Evolutionary conservation across 2,888 invertebrate genomes (phyloP).

Genomic region (Alloscopus bannaensis): DNA sequence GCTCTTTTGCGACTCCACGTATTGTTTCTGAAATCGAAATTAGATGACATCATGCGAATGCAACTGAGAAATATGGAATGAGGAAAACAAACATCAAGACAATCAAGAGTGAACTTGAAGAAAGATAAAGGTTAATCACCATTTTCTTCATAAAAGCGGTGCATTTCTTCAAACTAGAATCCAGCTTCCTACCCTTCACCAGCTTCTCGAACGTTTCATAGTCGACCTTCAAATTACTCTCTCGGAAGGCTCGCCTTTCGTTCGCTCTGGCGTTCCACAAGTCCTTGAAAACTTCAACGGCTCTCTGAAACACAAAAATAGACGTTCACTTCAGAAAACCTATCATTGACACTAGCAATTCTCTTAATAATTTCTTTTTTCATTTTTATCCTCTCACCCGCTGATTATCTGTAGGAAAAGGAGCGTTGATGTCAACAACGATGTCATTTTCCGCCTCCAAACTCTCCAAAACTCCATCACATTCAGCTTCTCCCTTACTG

Average conservation of each 20-base stretch:
- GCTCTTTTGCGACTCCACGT: constrained; percentile 89
- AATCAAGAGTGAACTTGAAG: constrained; percentile 1
- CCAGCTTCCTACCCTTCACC: constrained; percentile 81
- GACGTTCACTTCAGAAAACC: too few species aligned
- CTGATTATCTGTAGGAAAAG: constrained; percentile 40
- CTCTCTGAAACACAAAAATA: constrained; percentile 19
- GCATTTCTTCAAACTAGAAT: constrained; percentile 97
- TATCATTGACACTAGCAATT: too few species aligned
- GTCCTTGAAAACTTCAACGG: constrained; percentile 18
- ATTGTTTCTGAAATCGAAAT: constrained; percentile 82
- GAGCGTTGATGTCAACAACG: constrained; percentile 36
- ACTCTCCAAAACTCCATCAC: not conserved
- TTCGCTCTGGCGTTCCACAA: constrained; percentile 41
- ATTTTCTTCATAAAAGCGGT: constrained; percentile 98
- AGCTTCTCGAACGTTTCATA: constrained; percentile 68
- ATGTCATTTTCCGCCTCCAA: not conserved
- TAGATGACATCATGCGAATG: too few species aligned
- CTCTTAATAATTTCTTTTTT: too few species aligned
- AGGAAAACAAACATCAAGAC: too few species aligned
- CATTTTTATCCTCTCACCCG: too few species aligned
- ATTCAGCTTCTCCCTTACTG: too few species aligned
- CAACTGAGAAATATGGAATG: too few species aligned
- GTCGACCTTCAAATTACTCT: constrained; percentile 45
- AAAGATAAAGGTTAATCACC: constrained; percentile 74
- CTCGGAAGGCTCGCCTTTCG: constrained; percentile 44